A percentile compares a stretch with the other conserved stretches of the same genome.
phyloP scores from a whole-genome alignment of 2,797 vertebrate species.

The Anguilla megastoma region DNA sequence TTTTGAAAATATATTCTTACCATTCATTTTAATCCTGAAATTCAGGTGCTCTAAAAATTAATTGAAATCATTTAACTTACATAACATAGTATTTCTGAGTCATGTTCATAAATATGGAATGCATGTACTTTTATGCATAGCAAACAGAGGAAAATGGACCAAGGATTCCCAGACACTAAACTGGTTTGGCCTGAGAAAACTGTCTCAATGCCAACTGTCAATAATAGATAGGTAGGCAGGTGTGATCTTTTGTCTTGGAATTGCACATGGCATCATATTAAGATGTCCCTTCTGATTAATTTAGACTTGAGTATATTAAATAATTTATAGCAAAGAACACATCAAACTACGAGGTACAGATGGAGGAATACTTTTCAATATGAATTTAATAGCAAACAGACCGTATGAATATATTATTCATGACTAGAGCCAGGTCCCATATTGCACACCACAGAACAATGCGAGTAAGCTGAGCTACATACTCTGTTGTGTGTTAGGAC shows the following conservation, averaged over 20 bases:
- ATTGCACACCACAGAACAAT: background rate
- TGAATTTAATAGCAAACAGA: background rate
- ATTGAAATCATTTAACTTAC: background rate
- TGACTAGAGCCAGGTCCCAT: background rate
- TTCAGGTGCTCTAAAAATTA: background rate
- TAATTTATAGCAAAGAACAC: background rate
- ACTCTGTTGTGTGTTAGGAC: background rate
- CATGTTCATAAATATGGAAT: background rate
- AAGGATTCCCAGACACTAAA: background rate
- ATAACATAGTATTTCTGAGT: too few relatives aligned
- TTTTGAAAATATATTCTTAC: background rate
- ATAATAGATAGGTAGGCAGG: background rate
- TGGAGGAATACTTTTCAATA: background rate
- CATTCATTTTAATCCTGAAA: background rate
- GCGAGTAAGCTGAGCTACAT: background rate
- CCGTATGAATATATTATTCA: constrained; percentile 1
- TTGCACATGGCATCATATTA: background rate
- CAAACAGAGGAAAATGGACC: background rate
- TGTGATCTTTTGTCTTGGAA: background rate
- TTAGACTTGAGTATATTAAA: background rate
- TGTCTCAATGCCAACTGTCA: background rate
- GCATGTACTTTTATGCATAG: background rate
- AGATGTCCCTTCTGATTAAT: background rate
- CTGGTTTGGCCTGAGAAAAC: background rate
- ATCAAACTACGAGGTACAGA: background rate